Base-by-base conservation (phyloP, 2,797 vertebrate species). In the Gymnocypris eckloni region DNA sequence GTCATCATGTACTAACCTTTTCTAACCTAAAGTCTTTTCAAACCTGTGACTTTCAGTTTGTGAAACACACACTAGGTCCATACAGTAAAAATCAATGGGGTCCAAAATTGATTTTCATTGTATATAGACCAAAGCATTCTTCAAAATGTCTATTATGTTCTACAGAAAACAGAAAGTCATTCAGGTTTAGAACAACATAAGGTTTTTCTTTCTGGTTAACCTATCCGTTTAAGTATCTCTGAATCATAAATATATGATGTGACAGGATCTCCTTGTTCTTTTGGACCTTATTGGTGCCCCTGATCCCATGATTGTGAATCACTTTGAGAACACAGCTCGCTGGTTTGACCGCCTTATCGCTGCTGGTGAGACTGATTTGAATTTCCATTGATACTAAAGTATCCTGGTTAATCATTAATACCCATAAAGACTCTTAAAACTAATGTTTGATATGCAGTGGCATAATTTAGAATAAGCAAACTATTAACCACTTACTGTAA, bases 191-290 rank as follows among this genome's bases (percentile, higher is more conserved):
- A 77, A 39, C 33, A 77, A 22, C 18, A 56, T 56, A 33, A 54
- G 6, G 28, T 1, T 25, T 56, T n/a, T 8, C 1, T 2, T 22
- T n/a, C 15, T n/a, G 15, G 6, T 15, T 79, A 41, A 10, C 20
- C 4, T 37, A 4, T 43, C 33, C 52, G 4, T 67, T 45, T 66
- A 33, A 48, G 25, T 22, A 48, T 83, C 28, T 76, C 4, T 81
- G 48, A 70, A 39, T 54, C 52, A 39, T 59, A n/a, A 48, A 48
- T 45, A 39, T 71, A 11, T 69, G 20, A 3, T 33, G 28, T 33
- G 28, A 33, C 25, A 99, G 98, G 96, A 96, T 88, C 95, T 99
- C 25, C 97, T 99, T 87, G 92, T 99, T 89, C 93, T 99, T 43
- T 92, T 99, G 25, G 97, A 98, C 86, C 94, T 98, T 50, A 95